Conservation (phyloP, 2,888 invertebrate species). For the Fabriciana adippe region DNA sequence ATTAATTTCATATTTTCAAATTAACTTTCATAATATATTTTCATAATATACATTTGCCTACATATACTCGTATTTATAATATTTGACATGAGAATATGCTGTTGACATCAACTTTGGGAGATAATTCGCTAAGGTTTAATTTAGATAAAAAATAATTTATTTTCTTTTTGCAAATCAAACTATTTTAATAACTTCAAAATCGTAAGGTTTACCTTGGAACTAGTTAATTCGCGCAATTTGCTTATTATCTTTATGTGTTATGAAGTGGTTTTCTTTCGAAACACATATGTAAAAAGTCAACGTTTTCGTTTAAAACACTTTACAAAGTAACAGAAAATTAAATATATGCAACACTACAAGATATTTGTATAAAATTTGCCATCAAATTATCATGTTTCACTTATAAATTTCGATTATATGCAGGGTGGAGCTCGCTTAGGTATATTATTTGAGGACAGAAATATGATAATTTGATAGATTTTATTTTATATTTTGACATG, state of each 20-base stretch:
- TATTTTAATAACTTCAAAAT: too few species aligned
- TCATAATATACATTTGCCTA: too few species aligned
- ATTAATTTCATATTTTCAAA: too few species aligned
- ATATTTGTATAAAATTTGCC: constrained; percentile 16
- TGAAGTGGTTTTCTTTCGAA: not conserved
- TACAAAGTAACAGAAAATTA: constrained; percentile 29
- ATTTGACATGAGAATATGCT: too few species aligned
- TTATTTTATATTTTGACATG: not conserved
- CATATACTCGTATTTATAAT: too few species aligned
- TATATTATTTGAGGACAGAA: not conserved
- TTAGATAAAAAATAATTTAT: too few species aligned
- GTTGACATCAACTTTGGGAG: too few species aligned
- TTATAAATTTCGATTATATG: constrained; percentile 23
- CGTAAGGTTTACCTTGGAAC: too few species aligned
- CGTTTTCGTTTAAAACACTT: not conserved
- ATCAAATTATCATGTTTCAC: constrained; percentile 27
- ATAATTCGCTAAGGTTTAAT: too few species aligned
- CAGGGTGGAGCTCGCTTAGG: constrained; percentile 23
- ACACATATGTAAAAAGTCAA: not conserved
- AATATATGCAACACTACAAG: constrained; percentile 8
- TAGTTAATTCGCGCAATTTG: not conserved
- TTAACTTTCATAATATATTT: too few species aligned
- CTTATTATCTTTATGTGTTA: not conserved
- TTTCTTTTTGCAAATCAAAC: too few species aligned
- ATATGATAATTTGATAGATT: not conserved